Percentiles rank a stretch among this genome's conserved stretches.
Evolutionary conservation across 2,888 invertebrate species (phyloP).

Genomic region (Andrena flavipes): DNA sequence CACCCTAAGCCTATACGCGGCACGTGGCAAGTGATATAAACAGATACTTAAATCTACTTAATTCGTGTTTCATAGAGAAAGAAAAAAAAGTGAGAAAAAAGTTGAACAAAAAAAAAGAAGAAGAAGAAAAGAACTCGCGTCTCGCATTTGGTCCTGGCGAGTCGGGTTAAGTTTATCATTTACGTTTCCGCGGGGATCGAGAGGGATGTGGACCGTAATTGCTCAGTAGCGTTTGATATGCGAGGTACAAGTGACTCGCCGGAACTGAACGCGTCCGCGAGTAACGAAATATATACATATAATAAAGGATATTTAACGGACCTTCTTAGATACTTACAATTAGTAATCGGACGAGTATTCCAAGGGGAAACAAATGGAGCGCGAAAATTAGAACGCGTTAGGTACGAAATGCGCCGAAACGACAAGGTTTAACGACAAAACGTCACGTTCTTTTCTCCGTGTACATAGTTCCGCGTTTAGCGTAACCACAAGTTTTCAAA

Average conservation of each 20-base stretch:
- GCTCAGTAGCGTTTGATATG: conserved; percentile 5
- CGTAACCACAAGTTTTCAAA: conserved; percentile 64
- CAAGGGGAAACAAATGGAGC: conserved; percentile 13
- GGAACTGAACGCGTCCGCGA: conserved; percentile 22
- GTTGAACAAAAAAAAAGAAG: conserved; percentile 17
- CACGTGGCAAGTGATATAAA: conserved; percentile 83
- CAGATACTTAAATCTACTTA: conserved; percentile 74
- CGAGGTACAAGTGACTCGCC: conserved; percentile 27
- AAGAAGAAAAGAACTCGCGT: conserved; percentile 7
- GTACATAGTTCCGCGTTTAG: conserved; percentile 74
- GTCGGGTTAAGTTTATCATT: background rate
- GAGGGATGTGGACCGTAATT: background rate
- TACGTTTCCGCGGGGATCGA: background rate
- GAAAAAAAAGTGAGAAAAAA: background rate
- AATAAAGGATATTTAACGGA: conserved; percentile 49
- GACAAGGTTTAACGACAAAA: conserved; percentile 67
- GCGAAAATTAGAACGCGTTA: conserved; percentile 52
- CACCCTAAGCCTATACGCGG: conserved; percentile 81
- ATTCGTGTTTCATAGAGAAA: conserved; percentile 77
- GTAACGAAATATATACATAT: conserved; percentile 28
- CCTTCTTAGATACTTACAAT: conserved; percentile 54
- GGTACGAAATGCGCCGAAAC: conserved; percentile 73
- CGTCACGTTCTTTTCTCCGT: conserved; percentile 72
- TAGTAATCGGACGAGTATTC: conserved; percentile 45
- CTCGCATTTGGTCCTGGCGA: conserved; percentile 27